Conservation (phyloP, 2,888 invertebrate genomes). For the Syrista parreyssii region DNA sequence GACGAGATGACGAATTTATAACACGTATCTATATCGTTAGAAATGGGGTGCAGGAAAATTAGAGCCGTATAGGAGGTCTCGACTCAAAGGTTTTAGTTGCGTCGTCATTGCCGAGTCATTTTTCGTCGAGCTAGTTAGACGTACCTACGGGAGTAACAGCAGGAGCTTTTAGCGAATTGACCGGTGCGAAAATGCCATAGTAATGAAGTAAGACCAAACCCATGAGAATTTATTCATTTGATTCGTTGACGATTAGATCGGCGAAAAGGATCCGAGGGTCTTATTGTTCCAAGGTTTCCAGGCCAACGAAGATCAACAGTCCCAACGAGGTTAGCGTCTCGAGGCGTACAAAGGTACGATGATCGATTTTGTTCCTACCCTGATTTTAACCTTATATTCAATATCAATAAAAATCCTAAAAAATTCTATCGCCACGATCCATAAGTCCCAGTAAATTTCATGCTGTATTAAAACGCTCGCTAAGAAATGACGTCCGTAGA, state of each 20-base stretch:
- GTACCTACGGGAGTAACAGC: background rate
- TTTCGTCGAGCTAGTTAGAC: conserved; percentile 38
- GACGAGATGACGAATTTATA: conserved; percentile 42
- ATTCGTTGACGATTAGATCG: no score
- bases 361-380: no score
- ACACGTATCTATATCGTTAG: background rate
- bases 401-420: background rate
- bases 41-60: background rate
- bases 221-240: background rate
- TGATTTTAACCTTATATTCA: background rate
- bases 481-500: background rate
- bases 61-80: background rate
- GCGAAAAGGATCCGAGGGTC: background rate
- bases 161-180: background rate
- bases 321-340: no score
- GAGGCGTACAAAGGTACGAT: no score
- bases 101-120: conserved; percentile 48
- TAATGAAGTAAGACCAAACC: background rate
- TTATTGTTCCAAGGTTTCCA: background rate
- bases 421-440: background rate
- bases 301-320: no score
- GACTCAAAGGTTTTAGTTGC: conserved; percentile 27
- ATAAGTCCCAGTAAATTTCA: background rate
- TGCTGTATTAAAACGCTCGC: background rate
- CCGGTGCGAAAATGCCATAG: background rate